Evolutionary conservation across 1,140 invertebrate species (phyloP), one percentile per base, ranked within the genome.

Genomic region (Hylaeus volcanicus): DNA sequence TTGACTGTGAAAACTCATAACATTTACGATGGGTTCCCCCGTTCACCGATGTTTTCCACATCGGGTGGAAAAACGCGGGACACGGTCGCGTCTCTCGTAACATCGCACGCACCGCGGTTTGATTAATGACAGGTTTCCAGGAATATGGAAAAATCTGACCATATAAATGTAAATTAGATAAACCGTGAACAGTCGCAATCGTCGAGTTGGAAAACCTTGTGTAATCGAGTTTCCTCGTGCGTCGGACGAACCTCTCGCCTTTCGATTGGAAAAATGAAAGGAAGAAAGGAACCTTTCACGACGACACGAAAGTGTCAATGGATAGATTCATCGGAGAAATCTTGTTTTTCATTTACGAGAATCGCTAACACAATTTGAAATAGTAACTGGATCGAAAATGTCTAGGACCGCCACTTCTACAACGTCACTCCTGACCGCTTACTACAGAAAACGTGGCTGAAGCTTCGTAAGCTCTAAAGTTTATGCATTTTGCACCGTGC

Each of bases 111-210:
- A 45, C 5, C 8, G 6, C 37, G n/a, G 14, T 12, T 78, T 78
- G 71, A 79, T 79, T 79, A 79, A 79, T 74, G 41, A 43, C n/a
- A 3, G 26, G 14, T 66, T 71, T 48, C 53, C 51, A 56, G 12
- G 71, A 48, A 48, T 56, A 65, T 15, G 48, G 70, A 74, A 74
- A 72, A 79, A 79, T 79, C 60, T 65, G 41, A 56, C 26, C 26
- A 43, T 74, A 56, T 79, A 74, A 79, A 74, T 79, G 77, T 73
- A 79, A 79, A 79, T 79, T 79, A 72, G 71, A 58, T 74, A 79
- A 79, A 79, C 37, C 64, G 51, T 48, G 77, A 79, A 45, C 60
- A 41, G 58, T 41, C 41, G 69, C 15, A 11, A 71, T 78, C 56
- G 37, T 45, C 48, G 39, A 2, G 51, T 41, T 58, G 77, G 51